Evolutionary conservation across 2,888 invertebrate genomes (phyloP).

Genomic region (Zootermopsis nevadensis): DNA sequence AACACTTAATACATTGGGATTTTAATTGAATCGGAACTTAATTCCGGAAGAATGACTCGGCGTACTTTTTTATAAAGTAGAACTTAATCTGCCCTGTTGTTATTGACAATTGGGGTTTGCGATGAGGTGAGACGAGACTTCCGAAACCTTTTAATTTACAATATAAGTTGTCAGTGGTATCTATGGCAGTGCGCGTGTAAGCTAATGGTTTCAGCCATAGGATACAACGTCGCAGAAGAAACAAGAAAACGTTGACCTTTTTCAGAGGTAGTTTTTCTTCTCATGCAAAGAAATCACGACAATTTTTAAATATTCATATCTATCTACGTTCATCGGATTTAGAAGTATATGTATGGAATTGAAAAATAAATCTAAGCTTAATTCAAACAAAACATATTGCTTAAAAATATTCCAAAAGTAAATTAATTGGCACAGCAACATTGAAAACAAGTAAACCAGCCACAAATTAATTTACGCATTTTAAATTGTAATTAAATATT

Average conservation of each 20-base stretch:
- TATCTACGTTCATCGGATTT: too few relatives aligned
- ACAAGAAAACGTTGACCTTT: neutral
- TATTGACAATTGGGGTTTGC: neutral
- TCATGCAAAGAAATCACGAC: neutral
- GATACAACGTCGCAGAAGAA: neutral
- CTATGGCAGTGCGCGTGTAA: neutral
- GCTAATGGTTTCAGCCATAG: neutral
- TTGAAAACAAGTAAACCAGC: too few relatives aligned
- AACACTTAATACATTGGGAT: neutral
- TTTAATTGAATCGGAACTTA: conserved; percentile 5
- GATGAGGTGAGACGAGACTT: neutral
- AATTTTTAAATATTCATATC: too few relatives aligned
- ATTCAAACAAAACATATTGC: too few relatives aligned
- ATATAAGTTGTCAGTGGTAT: neutral
- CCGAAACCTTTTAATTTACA: conserved; percentile 21
- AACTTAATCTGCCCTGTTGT: neutral
- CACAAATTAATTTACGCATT: too few relatives aligned
- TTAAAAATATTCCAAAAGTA: too few relatives aligned
- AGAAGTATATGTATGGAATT: too few relatives aligned
- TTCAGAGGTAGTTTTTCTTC: neutral
- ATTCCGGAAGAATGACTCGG: neutral
- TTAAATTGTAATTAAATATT: too few relatives aligned
- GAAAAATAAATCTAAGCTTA: too few relatives aligned
- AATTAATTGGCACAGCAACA: too few relatives aligned
- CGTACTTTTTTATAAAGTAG: neutral